These are phyloP conservation scores for Drosophila sproati DNA, from an alignment of 1,140 invertebrate genomes.

Conservation along the genomic window DNA sequence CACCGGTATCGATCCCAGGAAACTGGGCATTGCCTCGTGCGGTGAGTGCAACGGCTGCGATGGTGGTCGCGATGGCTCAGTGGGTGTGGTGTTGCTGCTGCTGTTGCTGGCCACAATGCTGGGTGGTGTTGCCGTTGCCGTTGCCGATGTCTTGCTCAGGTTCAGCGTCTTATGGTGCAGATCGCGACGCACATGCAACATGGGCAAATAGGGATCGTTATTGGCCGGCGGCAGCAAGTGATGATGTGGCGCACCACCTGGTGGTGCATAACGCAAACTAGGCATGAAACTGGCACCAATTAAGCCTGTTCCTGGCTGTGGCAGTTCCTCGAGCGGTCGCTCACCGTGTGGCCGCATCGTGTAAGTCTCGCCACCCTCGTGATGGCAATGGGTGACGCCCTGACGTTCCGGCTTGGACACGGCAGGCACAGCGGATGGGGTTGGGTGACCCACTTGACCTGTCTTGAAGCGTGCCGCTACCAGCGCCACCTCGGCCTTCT, in stretches of 20 bases:
- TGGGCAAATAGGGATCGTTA: conserved; percentile 85
- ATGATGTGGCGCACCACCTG: conserved; percentile 11
- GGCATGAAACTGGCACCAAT: conserved; percentile 16
- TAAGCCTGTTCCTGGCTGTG: neutral
- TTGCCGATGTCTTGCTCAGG: conserved; percentile 45
- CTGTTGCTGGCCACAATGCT: conserved; percentile 81
- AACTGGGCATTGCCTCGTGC: conserved; percentile 85
- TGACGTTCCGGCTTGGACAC: conserved; percentile 58
- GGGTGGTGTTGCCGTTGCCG: conserved; percentile 43
- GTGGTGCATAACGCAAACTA: conserved; percentile 48
- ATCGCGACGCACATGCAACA: conserved; percentile 90
- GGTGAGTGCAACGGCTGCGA: conserved; percentile 80
- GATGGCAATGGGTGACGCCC: conserved; percentile 88
- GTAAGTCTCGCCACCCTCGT: conserved; percentile 87
- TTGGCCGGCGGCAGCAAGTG: conserved; percentile 56
- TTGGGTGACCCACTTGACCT: conserved; percentile 12
- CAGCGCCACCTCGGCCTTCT: conserved; percentile 61
- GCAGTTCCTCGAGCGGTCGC: conserved; percentile 44
- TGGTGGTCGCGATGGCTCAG: conserved; percentile 51
- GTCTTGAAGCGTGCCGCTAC: conserved; percentile 61
- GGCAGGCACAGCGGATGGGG: neutral
- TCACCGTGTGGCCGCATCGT: conserved; percentile 87
- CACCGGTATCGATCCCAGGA: conserved; percentile 86
- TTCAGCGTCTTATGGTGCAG: conserved; percentile 87
- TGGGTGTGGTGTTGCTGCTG: conserved; percentile 71